Base-by-base conservation (phyloP, 2,113 vertebrate species). In the Tonatia bakeri region DNA sequence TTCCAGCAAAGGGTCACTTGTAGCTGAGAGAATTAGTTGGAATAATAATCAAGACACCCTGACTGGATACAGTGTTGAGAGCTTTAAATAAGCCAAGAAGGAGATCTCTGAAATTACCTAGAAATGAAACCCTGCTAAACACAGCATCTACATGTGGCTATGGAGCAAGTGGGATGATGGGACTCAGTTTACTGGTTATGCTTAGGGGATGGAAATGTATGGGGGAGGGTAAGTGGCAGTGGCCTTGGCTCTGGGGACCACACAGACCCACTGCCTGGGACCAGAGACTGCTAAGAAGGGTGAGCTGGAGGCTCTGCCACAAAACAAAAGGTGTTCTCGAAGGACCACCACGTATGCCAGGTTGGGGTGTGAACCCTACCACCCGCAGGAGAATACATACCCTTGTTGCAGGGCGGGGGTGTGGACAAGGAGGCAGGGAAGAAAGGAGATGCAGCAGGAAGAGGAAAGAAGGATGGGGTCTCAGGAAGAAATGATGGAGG, bases 1-100 rank as follows among this genome's bases (percentile, higher is more conserved):
- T 50, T 86, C 31, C 16, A 80, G n/a, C 14, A 69, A 80, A 72
- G 70, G 40, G 6, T 38, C 65, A 50, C 64, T 88, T 93, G 13
- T 40, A 59, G 84, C 26, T 76, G 36, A 61, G 40, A 95, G 64
- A 88, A 91, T 54, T 47, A 79, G 28, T 13, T 40, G 64, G 70
- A 75, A 80, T 65, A 90, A 79, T 72, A 77, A 40, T 47, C 13
- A 22, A 88, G 82, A 90, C n/a, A 38, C 67, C 10, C 52, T 56
- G 82, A 82, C 77, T 26, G 14, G 17, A 52, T 17, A 36, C 16
- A 40, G 54, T 36, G 52, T 67, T 40, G 38, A 54, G 56, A 91
- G 28, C 13, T 83, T 95, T 75, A 87, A 91, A 69, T 59, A 90
- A 94, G 70, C 33, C 45, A 75, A 75, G 47, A 54, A 84, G 91